Conservation (phyloP, 1,140 invertebrate species). For the Drosophila pandora region DNA sequence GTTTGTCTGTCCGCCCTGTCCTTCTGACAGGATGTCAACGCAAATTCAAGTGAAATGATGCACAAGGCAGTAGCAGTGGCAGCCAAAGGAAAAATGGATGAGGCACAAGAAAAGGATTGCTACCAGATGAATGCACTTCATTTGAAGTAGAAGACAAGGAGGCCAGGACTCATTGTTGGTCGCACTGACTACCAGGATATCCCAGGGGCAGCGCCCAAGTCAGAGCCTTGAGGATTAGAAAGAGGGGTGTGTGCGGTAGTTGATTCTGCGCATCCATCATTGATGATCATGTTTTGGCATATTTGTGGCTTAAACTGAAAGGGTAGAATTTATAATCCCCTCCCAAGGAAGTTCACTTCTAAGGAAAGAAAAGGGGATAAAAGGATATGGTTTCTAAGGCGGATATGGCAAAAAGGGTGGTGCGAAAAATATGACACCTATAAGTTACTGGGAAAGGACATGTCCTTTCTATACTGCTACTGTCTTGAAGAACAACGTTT, state of each 20-base stretch:
- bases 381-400: not conserved
- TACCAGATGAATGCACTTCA: slow-evolving; percentile 80
- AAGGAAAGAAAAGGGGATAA: slow-evolving; percentile 10
- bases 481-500: too few relatives aligned
- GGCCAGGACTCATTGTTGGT: slow-evolving; percentile 63
- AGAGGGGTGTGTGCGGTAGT: slow-evolving; percentile 39
- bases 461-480: not conserved
- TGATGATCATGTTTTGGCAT: slow-evolving; percentile 78
- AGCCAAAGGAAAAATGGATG: slow-evolving; percentile 16
- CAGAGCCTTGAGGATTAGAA: slow-evolving; percentile 66
- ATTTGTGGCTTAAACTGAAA: slow-evolving; percentile 63
- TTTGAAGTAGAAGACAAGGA: slow-evolving; percentile 71
- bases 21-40: slow-evolving; percentile 72
- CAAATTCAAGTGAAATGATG: slow-evolving; percentile 79
- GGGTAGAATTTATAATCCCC: slow-evolving; percentile 21
- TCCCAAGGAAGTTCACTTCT: slow-evolving; percentile 17
- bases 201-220: slow-evolving; percentile 50
- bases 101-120: slow-evolving; percentile 69
- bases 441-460: not conserved
- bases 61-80: slow-evolving; percentile 50
- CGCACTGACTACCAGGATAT: slow-evolving; percentile 38
- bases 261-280: slow-evolving; percentile 37
- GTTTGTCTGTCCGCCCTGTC: slow-evolving; percentile 26
- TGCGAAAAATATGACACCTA: slow-evolving; percentile 8
- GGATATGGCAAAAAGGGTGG: not conserved